Evolutionary conservation across 1,140 invertebrate species (phyloP), one percentile per base, ranked within the genome.

Genomic region (Habropoda laboriosa): DNA sequence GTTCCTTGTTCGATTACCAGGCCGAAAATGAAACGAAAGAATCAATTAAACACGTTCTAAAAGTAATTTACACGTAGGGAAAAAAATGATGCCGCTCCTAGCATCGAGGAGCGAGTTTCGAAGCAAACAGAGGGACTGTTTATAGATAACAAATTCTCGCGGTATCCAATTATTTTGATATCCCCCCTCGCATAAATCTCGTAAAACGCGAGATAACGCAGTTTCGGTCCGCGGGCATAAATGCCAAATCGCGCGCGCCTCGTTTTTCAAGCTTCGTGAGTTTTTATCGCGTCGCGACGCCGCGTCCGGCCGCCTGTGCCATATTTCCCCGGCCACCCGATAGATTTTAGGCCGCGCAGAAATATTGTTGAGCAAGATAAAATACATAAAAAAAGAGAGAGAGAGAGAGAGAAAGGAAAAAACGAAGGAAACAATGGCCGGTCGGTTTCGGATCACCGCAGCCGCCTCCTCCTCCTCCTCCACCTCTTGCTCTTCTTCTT

Each of bases 181-280:
- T 71, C 45, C 55, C 35, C 55, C 45, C 16, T 21, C 4, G 38
- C 75, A 78, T 78, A 78, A 78, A 78, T 78, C 55, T 32, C 53
- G 55, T 10, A n/a, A 49, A 60, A 60, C 16, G 35, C 66, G 35
- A 71, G 75, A 78, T 78, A 78, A 71, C 75, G 75, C 70, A 57
- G 76, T 47, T 58, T 85, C 81, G 76, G 70, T 58, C 45, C 60
- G 35, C 76, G 63, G 51, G 73, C 66, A 47, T 66, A 45, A 79
- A 40, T 24, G 76, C 35, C 47, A 55, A 40, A 76, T 51, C 55
- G 53, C 32, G 53, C 16, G 35, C 24, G 58, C 35, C 66, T 85
- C 83, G 83, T 85, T 85, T 85, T 85, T 85, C 83, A 85, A 85
- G 82, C 53, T 83, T 64, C 82, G 71, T 55, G 71, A 85, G 84